These are phyloP conservation scores for Solenopsis fugax DNA, from an alignment of 1,140 invertebrate genomes.

Conservation along the genomic window DNA sequence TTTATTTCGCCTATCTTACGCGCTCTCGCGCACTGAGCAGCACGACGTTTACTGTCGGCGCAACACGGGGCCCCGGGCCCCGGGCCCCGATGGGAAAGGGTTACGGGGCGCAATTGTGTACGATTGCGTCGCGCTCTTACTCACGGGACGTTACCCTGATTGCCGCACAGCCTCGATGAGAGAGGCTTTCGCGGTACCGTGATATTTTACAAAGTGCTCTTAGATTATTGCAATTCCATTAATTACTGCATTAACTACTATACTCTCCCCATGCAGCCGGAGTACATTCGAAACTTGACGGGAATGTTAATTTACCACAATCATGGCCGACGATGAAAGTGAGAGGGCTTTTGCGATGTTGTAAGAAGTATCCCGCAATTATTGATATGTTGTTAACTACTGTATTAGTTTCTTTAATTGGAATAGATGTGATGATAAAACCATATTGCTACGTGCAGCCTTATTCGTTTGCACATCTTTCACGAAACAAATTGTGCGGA, in stretches of 20 bases:
- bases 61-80: neutral
- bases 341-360: neutral
- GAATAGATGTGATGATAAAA: neutral
- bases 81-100: slow-evolving; percentile 23
- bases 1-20: slow-evolving; percentile 74
- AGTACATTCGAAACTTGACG: neutral
- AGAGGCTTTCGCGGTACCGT: neutral
- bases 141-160: slow-evolving; percentile 25
- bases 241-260: neutral
- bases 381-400: neutral
- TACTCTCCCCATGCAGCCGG: too few relatives aligned
- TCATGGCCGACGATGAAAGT: neutral
- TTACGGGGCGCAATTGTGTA: slow-evolving; percentile 34
- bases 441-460: too few relatives aligned
- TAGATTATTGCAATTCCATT: neutral
- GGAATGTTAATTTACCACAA: neutral
- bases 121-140: slow-evolving; percentile 33
- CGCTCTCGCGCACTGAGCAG: slow-evolving; percentile 28
- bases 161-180: neutral
- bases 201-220: neutral
- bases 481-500: neutral
- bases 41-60: slow-evolving; percentile 49
- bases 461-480: slow-evolving; percentile 1
- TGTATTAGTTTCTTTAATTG: neutral
- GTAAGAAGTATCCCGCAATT: neutral